phyloP scores from a whole-genome alignment of 2,797 vertebrate genomes.

The Melanitta fusca region DNA sequence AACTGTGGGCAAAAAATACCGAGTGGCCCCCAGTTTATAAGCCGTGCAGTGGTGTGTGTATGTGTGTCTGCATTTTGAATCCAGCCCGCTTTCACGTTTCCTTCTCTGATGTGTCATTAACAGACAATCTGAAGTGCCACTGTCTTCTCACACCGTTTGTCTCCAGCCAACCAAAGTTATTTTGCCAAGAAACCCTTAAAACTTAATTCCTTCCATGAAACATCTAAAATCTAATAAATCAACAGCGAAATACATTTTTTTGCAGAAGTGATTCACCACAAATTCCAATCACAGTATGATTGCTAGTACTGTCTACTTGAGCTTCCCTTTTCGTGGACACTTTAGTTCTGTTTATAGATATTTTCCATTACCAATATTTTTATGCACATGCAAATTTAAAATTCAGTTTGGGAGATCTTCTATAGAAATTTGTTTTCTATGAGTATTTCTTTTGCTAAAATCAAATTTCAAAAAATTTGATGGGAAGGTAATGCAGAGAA shows the following conservation, averaged over 20 bases:
- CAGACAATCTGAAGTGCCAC: not conserved
- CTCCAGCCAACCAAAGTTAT: not conserved
- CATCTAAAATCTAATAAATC: not conserved
- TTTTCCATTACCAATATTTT: not conserved
- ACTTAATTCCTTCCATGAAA: not conserved
- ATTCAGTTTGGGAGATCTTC: not conserved
- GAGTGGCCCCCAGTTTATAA: not conserved
- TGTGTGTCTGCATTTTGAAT: not conserved
- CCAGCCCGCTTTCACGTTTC: not conserved
- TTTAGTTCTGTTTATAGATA: not conserved
- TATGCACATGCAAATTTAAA: not conserved
- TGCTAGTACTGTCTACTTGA: not conserved
- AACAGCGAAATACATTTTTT: not conserved
- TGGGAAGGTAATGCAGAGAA: not conserved
- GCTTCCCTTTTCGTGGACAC: not conserved
- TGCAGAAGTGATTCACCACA: not conserved
- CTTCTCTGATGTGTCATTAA: not conserved
- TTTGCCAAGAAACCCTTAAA: not conserved
- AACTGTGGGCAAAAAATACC: not conserved
- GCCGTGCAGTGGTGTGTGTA: fast-evolving
- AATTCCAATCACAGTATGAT: not conserved
- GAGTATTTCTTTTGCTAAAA: not conserved
- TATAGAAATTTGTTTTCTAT: not conserved
- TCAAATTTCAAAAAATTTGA: not conserved
- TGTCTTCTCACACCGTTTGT: not conserved